Conservation (phyloP, 2,888 invertebrate genomes). For the Phortica okadai region DNA sequence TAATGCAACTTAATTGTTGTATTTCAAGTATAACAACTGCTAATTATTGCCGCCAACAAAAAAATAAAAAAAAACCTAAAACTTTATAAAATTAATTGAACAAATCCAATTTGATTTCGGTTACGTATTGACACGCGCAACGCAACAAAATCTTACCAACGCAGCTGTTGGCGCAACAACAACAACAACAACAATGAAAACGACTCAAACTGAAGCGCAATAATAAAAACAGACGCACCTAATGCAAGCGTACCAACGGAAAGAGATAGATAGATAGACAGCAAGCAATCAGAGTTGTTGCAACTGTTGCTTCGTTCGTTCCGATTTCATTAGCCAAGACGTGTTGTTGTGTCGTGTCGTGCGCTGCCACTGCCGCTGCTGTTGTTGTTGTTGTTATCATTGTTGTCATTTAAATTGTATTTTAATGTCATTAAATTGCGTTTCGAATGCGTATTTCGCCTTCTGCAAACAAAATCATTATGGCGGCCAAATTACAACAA, state of each 20-base stretch:
- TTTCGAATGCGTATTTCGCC: background rate
- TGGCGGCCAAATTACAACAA: background rate
- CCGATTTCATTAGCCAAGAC: background rate
- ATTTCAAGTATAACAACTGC: constrained; percentile 30
- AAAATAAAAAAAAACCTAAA: constrained; percentile 3
- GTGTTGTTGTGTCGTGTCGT: background rate
- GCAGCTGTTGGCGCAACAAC: background rate
- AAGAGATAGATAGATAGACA: background rate
- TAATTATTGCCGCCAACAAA: constrained; percentile 12
- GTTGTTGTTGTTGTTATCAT: background rate
- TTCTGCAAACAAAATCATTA: background rate
- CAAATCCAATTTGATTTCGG: constrained; percentile 28
- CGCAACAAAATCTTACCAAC: background rate
- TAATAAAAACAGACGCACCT: constrained; percentile 8
- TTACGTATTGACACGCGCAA: constrained; percentile 17
- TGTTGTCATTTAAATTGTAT: constrained; percentile 12
- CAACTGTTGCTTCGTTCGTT: background rate
- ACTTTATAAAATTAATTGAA: constrained; percentile 26
- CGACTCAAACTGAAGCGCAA: background rate
- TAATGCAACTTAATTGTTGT: constrained; percentile 28
- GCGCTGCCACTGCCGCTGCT: background rate
- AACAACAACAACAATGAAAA: background rate
- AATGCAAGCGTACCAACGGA: background rate
- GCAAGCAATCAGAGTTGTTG: background rate
- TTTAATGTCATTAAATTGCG: constrained; percentile 17